These are phyloP conservation scores for Ditula angustiorana DNA, from an alignment of 2,888 invertebrate genomes.

Conservation along the genomic window DNA sequence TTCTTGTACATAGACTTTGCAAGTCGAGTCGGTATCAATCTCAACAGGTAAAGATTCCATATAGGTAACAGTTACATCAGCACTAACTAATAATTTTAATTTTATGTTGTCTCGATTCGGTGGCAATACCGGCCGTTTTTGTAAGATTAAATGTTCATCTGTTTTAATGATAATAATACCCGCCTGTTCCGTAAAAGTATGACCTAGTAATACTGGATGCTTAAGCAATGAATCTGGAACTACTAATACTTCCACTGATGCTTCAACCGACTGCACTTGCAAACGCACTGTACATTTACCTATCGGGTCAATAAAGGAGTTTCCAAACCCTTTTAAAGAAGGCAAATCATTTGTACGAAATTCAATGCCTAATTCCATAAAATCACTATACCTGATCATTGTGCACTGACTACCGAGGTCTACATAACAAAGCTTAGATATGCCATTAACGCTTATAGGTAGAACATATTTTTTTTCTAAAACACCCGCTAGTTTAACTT, in stretches of 20 bases:
- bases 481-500: neutral
- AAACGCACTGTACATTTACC: neutral
- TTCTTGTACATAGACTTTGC: constrained; percentile 12
- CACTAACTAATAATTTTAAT: constrained; percentile 7
- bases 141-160: constrained; percentile 6
- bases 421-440: constrained; percentile 37
- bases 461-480: constrained; percentile 38
- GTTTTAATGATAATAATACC: constrained; percentile 24
- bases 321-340: constrained; percentile 26
- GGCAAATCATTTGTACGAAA: constrained; percentile 17
- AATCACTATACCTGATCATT: constrained; percentile 40
- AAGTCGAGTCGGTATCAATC: neutral
- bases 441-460: constrained; percentile 31
- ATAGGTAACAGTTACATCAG: neutral
- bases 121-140: neutral
- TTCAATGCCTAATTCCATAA: constrained; percentile 25
- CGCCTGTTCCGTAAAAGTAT: constrained; percentile 20
- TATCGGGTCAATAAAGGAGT: constrained; percentile 3
- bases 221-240: constrained; percentile 25
- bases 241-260: constrained; percentile 18
- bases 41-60: constrained; percentile 6
- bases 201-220: constrained; percentile 24
- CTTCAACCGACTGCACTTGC: neutral
- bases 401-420: too few species aligned
- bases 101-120: neutral